A percentile compares a stretch with the other conserved stretches of the same genome.
These are phyloP conservation scores for Molothrus aeneus DNA, from an alignment of 2,797 vertebrate species.

Conservation along the genomic window DNA sequence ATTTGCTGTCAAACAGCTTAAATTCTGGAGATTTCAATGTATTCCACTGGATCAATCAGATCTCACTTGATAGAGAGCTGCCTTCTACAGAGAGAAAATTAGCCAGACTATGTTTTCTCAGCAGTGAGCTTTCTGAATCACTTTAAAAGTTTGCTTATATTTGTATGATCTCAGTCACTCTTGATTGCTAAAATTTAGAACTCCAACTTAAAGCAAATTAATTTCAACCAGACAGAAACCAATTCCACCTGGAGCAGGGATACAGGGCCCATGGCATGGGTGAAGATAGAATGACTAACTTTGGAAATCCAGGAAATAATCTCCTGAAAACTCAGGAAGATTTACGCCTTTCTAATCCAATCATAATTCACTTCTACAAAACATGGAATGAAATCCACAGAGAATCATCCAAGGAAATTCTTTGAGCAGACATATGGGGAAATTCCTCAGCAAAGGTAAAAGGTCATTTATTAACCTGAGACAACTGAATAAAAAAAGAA, in stretches of 20 bases:
- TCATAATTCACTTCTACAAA: conserved; percentile 59
- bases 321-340: conserved; percentile 58
- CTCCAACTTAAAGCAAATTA: conserved; percentile 1
- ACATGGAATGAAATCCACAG: conserved; percentile 46
- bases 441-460: conserved; percentile 67
- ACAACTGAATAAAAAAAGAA: conserved; percentile 24
- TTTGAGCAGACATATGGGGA: conserved; percentile 49
- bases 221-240: conserved; percentile 37
- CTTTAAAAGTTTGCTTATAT: not conserved
- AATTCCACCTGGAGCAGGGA: conserved; percentile 32
- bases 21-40: not conserved
- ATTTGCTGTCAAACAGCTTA: not conserved
- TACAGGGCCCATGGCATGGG: not conserved
- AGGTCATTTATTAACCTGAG: conserved; percentile 52
- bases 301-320: conserved; percentile 61
- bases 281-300: conserved; percentile 63
- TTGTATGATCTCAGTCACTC: not conserved
- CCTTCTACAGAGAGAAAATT: not conserved
- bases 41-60: not conserved
- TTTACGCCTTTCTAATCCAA: conserved; percentile 67
- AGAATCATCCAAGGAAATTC: conserved; percentile 59
- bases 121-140: not conserved
- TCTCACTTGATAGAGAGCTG: not conserved
- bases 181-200: conserved; percentile 20
- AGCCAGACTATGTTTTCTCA: not conserved